Conservation (phyloP, 2,113 vertebrate species). For the Myotis lucifugus region DNA sequence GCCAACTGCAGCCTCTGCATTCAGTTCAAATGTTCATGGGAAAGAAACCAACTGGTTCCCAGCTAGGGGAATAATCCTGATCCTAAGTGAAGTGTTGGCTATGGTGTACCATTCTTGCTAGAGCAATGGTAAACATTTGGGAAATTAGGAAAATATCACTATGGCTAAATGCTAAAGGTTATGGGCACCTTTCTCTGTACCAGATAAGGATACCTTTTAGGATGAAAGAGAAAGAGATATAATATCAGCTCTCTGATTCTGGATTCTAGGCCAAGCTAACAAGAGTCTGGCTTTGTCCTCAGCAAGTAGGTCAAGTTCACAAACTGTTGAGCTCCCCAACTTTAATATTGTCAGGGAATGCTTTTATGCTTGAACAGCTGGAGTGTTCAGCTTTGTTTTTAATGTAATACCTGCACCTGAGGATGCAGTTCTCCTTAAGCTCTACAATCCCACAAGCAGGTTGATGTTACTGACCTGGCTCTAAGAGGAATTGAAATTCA, state of each 20-base stretch:
- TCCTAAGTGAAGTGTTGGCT: background rate
- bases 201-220: background rate
- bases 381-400: background rate
- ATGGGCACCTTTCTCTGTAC: background rate
- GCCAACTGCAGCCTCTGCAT: background rate
- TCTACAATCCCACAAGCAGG: background rate
- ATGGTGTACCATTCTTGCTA: background rate
- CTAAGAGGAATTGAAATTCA: background rate
- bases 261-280: background rate
- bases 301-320: background rate
- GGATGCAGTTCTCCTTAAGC: background rate
- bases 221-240: background rate
- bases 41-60: background rate
- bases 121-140: background rate
- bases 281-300: background rate
- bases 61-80: background rate
- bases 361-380: background rate
- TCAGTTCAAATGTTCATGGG: background rate
- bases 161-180: background rate
- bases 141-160: background rate
- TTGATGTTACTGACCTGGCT: background rate
- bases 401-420: background rate
- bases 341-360: background rate
- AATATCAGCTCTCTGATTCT: background rate
- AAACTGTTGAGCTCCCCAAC: background rate